Conservation (phyloP, 2,113 vertebrate species). For the Archilochus colubris region DNA sequence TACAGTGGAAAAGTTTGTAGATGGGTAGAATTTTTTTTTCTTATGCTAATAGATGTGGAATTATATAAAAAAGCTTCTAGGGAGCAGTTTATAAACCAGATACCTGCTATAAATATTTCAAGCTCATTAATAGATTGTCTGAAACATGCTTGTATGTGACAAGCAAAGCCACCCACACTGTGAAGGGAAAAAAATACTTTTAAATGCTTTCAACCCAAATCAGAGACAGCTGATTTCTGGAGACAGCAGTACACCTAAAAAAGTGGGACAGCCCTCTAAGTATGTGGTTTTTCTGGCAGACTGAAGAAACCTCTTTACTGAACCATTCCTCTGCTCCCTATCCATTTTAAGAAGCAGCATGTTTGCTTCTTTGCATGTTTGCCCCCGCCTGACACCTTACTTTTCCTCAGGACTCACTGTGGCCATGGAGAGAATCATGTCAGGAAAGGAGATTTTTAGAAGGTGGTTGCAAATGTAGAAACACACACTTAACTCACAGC, state of each 20-base stretch:
- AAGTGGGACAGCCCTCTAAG: neutral
- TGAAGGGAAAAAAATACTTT: neutral
- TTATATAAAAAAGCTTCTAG: conserved; percentile 10
- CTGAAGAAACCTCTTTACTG: neutral
- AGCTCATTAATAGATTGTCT: neutral
- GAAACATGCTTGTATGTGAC: neutral
- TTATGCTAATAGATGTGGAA: neutral
- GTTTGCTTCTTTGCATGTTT: neutral
- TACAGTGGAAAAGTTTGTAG: neutral
- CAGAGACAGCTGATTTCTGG: neutral
- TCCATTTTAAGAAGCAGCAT: accelerated
- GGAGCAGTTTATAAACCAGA: neutral
- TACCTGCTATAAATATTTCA: neutral
- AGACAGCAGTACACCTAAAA: neutral
- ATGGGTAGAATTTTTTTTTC: neutral
- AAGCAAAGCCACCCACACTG: neutral
- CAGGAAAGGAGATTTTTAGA: neutral
- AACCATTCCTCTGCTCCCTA: neutral
- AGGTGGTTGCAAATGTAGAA: neutral
- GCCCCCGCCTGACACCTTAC: neutral
- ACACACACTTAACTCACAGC: neutral
- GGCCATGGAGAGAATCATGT: neutral
- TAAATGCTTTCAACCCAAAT: neutral
- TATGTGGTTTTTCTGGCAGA: neutral
- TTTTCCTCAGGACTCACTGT: neutral